Evolutionary conservation across 2,113 vertebrate genomes (phyloP), one percentile per base, ranked within the genome.

Genomic region (Copsychus sechellarum): DNA sequence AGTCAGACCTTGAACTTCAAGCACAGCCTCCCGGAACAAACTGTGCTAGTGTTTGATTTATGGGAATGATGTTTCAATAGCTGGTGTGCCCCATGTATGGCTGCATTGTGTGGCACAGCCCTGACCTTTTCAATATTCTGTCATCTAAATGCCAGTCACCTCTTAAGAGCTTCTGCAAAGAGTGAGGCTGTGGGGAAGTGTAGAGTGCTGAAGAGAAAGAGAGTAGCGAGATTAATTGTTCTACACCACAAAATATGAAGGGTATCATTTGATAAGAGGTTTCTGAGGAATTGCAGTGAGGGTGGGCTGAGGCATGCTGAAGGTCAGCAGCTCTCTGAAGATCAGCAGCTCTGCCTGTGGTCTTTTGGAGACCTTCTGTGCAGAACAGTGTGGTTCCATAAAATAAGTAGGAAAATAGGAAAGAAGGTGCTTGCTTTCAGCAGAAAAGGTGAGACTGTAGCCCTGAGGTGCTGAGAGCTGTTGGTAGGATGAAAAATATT

Each of bases 61-160:
- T n/a, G 29, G 79, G 65, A 79, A 73, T 76, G 93, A 42, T 66
- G 74, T 95, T 97, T 95, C 43, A 40, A 72, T 80, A 50, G 89
- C 89, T 84, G 60, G 29, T 60, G 77, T 80, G 73, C 34, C 60
- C 62, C 0, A 1, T 96, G 96, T 92, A 87, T 64, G 71, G 91
- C 57, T 66, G 74, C 54, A 33, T 77, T 96, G 86, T 96, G 92
- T n/a, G 0, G 1, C 21, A 36, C 43, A 45, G 47, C 81, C 47
- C 50, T 90, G 97, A 94, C 92, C 88, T 97, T 96, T 95, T 92
- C 74, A 76, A 21, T 77, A 36, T 88, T 92, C 92, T 73, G 38
- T 56, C 57, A 34, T 87, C 77, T 81, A 66, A 95, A 94, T 86
- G 87, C 70, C 36, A 53, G 57, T 83, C 0, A 6, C 58, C 60